phyloP scores from a whole-genome alignment of 2,113 vertebrate species.

The Phaethornis superciliosus region DNA sequence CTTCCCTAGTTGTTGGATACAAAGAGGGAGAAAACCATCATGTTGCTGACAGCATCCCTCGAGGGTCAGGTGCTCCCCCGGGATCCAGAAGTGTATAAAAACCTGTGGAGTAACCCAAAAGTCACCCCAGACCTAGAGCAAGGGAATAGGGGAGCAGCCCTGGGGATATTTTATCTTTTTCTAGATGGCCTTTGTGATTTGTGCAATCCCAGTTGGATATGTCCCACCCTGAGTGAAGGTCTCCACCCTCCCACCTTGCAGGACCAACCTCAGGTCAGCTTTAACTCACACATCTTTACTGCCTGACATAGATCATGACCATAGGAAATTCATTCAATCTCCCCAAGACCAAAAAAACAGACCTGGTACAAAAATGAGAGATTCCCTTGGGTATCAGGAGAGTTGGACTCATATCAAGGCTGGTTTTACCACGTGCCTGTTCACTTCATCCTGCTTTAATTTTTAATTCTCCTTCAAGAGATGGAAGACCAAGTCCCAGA shows the following conservation, averaged over 20 bases:
- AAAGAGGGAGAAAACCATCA: neutral
- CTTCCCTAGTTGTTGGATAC: neutral
- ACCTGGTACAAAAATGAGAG: neutral
- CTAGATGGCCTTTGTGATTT: neutral
- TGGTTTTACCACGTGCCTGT: neutral
- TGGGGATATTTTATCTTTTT: neutral
- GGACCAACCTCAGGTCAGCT: neutral
- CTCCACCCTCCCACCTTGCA: neutral
- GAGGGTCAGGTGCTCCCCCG: neutral
- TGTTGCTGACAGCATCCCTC: neutral
- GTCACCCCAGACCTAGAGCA: neutral
- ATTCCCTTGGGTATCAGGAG: neutral
- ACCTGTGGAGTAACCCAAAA: neutral
- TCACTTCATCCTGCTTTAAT: neutral
- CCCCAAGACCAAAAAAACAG: neutral
- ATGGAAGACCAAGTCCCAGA: neutral
- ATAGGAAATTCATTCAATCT: neutral
- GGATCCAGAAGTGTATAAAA: neutral
- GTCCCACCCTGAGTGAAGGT: neutral
- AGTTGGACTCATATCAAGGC: neutral
- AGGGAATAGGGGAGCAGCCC: neutral
- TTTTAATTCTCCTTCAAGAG: neutral
- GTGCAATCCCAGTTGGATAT: neutral
- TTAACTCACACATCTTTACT: fast-evolving
- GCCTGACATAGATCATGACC: neutral